A percentile compares a stretch with the other conserved stretches of the same genome.
These are phyloP conservation scores for Tetragnatha montana DNA, from an alignment of 2,888 invertebrate genomes.

Conservation along the genomic window DNA sequence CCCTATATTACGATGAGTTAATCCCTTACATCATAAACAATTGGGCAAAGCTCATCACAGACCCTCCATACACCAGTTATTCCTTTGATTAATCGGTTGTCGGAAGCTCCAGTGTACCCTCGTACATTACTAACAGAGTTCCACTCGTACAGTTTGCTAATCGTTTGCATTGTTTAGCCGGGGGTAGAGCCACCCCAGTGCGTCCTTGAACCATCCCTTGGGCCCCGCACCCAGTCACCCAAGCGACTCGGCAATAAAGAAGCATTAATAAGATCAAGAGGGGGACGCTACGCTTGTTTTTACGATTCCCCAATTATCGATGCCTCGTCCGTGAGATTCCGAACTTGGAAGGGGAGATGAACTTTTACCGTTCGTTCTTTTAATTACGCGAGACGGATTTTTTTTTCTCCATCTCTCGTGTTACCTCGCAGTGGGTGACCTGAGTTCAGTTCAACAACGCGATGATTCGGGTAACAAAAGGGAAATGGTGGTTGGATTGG, in stretches of 20 bases:
- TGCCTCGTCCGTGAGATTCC: neutral
- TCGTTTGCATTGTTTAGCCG: neutral
- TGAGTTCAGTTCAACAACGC: neutral
- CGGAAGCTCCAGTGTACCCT: neutral
- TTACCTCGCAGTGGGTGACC: neutral
- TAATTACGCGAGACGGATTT: neutral
- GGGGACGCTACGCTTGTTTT: neutral
- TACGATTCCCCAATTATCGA: neutral
- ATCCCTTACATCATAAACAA: too few relatives aligned
- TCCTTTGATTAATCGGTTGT: neutral
- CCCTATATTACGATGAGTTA: too few relatives aligned
- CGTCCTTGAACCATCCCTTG: neutral
- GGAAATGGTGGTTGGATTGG: neutral
- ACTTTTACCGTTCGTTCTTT: neutral
- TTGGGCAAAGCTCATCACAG: too few relatives aligned
- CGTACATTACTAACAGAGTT: neutral
- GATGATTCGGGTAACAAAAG: neutral
- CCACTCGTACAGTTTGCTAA: neutral
- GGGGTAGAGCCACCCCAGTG: neutral
- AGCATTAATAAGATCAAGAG: neutral
- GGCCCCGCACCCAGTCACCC: neutral
- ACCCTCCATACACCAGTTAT: neutral
- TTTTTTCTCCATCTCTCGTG: neutral
- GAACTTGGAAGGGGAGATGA: neutral
- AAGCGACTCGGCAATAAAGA: neutral